Evolutionary conservation across 2,888 invertebrate species (phyloP).

Genomic region (Liopterus haemorrhoidalis): DNA sequence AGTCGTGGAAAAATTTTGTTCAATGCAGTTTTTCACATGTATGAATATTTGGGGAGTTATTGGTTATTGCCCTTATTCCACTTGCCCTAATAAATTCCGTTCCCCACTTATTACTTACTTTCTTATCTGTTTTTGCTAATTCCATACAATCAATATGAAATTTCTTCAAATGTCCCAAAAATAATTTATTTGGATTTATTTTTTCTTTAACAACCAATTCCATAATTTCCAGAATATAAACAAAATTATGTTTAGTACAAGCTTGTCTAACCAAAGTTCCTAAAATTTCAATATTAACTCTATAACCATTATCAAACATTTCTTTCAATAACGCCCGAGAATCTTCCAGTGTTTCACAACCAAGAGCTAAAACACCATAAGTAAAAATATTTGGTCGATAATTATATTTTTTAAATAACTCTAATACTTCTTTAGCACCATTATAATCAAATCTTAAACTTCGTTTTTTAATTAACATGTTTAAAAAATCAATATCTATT

Average conservation of each 20-base stretch:
- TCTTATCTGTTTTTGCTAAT: too few species aligned
- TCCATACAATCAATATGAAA: too few species aligned
- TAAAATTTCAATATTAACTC: slow-evolving; percentile 68
- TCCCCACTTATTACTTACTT: too few species aligned
- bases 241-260: slow-evolving; percentile 54
- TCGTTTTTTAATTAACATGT: slow-evolving; percentile 77
- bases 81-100: too few species aligned
- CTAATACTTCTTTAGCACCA: slow-evolving; percentile 59
- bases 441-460: slow-evolving; percentile 63
- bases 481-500: slow-evolving; percentile 78
- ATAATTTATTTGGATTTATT: slow-evolving; percentile 56
- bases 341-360: slow-evolving; percentile 60
- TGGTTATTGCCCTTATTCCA: too few species aligned
- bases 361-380: slow-evolving; percentile 77
- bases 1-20: too few species aligned
- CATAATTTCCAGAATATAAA: slow-evolving; percentile 64
- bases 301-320: slow-evolving; percentile 62
- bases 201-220: slow-evolving; percentile 56
- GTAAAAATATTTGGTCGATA: slow-evolving; percentile 71
- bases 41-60: too few species aligned
- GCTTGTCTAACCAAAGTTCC: slow-evolving; percentile 68
- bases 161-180: slow-evolving; percentile 57
- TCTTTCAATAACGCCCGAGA: slow-evolving; percentile 61
- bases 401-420: slow-evolving; percentile 50
- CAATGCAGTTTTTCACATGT: too few species aligned